Evolutionary conservation across 2,113 vertebrate species (phyloP).

Genomic region (Tautogolabrus adspersus): DNA sequence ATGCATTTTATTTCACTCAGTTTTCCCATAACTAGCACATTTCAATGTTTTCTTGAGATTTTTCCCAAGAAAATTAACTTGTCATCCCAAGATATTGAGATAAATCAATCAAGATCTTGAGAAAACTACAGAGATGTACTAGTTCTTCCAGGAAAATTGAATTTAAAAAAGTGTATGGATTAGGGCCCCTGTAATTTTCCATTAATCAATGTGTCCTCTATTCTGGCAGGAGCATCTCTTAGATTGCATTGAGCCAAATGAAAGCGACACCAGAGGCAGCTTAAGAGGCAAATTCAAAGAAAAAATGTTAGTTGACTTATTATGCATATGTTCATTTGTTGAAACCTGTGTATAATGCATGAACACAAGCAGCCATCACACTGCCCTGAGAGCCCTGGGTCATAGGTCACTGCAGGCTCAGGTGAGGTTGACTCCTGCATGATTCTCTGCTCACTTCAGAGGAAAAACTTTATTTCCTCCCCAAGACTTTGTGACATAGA

Average conservation of each 20-base stretch:
- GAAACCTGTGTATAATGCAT: neutral
- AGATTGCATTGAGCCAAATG: neutral
- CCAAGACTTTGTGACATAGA: neutral
- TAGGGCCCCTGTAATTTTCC: too few relatives aligned
- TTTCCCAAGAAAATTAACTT: too few relatives aligned
- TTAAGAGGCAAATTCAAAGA: neutral
- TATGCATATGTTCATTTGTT: neutral
- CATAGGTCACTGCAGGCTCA: neutral
- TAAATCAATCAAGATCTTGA: too few relatives aligned
- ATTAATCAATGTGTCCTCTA: neutral
- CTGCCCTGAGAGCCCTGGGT: neutral
- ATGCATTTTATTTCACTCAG: too few relatives aligned
- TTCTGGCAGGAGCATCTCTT: neutral
- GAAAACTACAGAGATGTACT: too few relatives aligned
- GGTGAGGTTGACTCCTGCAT: constrained; percentile 1
- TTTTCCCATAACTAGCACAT: too few relatives aligned
- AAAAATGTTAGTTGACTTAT: neutral
- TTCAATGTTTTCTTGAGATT: too few relatives aligned
- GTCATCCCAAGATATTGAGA: too few relatives aligned
- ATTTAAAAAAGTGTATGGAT: too few relatives aligned
- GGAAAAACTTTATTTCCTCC: neutral
- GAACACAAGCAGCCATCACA: neutral
- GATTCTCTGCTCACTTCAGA: constrained; percentile 17
- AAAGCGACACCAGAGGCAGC: neutral
- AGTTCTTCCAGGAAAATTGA: too few relatives aligned